Evolutionary conservation across 2,113 vertebrate species (phyloP), one percentile per base, ranked within the genome.

Genomic region (Atherinomorus stipes): DNA sequence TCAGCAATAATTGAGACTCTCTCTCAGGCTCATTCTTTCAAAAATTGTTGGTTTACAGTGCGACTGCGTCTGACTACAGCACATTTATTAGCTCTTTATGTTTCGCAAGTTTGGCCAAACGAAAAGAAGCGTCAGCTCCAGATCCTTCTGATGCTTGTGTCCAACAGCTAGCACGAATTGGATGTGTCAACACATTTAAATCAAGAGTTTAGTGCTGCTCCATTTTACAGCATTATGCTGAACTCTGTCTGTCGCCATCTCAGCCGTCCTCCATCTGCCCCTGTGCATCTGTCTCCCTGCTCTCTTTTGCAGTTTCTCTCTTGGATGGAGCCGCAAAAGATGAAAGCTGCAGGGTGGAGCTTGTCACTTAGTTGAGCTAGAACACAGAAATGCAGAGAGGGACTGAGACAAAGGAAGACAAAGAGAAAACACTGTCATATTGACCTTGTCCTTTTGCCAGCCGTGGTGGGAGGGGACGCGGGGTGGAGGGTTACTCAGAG

Each of bases 381-480:
- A 73, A 81, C 42, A 69, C 71, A 80, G 72, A 64, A 57, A 80
- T 54, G 74, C 37, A 64, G 62, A 65, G 64, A 79, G 78, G 62
- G 64, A 52, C 18, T 47, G 57, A 83, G 75, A 88, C 74, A 84
- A 69, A 76, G 69, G 54, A 70, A 53, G 49, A 71, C 59, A 69
- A 76, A 71, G 44, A 62, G 68, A 81, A 77, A 85, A 85, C 75
- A 64, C 76, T 69, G 83, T 90, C 84, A 83, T 90, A 81, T 90
- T 90, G 91, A 89, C 90, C 83, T 91, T 92, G 92, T 90, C 81
- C 83, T 72, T 78, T 82, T 90, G 90, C 88, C 90, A 90, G 82
- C 67, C 50, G 1, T 64, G 79, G 79, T 72, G 72, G 78, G 86
- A 83, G 78, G 86, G 68, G 65, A 62, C 34, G 18, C 2, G 12